Conservation (phyloP, 2,797 vertebrate species). For the Simalia tracyae region DNA sequence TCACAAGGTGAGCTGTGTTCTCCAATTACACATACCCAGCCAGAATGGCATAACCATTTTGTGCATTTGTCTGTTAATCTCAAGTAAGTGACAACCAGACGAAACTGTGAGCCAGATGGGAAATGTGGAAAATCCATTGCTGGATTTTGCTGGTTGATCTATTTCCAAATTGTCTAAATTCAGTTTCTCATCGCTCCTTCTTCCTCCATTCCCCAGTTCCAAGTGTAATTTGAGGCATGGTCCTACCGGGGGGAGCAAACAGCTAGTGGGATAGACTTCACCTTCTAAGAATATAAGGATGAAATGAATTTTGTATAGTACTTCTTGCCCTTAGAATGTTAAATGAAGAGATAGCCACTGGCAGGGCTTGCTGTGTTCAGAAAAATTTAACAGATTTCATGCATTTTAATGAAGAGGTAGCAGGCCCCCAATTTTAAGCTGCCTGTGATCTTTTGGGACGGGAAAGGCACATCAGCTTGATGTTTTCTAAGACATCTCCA, state of each 20-base stretch:
- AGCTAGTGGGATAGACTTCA: not conserved
- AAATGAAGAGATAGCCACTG: conserved; percentile 9
- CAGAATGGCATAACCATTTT: not conserved
- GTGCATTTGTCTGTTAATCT: conserved; percentile 15
- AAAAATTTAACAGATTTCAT: conserved; percentile 12
- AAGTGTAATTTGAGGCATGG: conserved; percentile 14
- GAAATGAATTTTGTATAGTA: not conserved
- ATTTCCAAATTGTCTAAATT: conserved; percentile 20
- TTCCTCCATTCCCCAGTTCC: not conserved
- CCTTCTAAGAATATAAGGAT: not conserved
- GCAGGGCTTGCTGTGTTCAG: not conserved
- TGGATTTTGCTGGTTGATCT: conserved; percentile 23
- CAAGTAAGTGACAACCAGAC: conserved; percentile 23
- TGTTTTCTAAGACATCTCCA: not conserved
- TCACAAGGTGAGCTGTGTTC: not conserved
- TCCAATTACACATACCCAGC: conserved; percentile 6
- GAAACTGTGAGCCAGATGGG: conserved; percentile 18
- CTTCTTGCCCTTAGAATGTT: not conserved
- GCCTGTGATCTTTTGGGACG: not conserved
- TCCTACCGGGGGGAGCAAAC: conserved; percentile 10
- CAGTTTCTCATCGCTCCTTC: conserved; percentile 1
- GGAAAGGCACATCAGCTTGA: not conserved
- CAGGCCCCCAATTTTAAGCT: not conserved
- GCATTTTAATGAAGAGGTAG: not conserved
- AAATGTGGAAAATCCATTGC: conserved; percentile 26